Evolutionary conservation across 2,797 vertebrate species (phyloP), one percentile per base, ranked within the genome.

Genomic region (Margarornis squamiger): DNA sequence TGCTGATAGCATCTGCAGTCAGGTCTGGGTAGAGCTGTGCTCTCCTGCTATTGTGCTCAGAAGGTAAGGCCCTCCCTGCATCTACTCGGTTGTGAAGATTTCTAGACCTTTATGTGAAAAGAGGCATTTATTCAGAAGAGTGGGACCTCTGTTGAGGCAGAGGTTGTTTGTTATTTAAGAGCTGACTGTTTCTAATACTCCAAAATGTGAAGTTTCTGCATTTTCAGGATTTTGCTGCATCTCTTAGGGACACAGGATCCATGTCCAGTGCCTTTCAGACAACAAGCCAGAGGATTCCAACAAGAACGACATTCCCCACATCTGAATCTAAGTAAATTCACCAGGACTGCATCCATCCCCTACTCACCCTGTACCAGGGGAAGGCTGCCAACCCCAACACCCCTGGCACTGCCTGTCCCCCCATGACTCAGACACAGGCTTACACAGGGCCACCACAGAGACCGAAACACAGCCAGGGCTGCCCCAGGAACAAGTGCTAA

Each of bases 1-100:
- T 82, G 84, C 90, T 94, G 92, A 97, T 94, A 97, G 84, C 49
- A 86, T 96, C 94, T 80, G 62, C 72, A 92, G 77, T 14, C 84
- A 86, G 68, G 67, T 89, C 90, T 29, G 52, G 43, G 39, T 71
- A 92, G 61, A 74, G 74, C 88, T 85, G 46, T 58, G 88, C 81
- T 87, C 94, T 79, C 88, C 93, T 75, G 75, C 71, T 77, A 67
- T 70, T 93, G 62, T 89, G 83, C 90, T 62, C 36, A 57, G 80
- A 96, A 88, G 91, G 90, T 92, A 76, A 94, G 66, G 83, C 41
- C 30, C 71, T 93, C 63, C n/a, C 74, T 80, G n/a, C 46, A 65
- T 36, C 77, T 27, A 65, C 48, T 45, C 0, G 0, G 48, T 4
- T 82, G n/a, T 32, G 27, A 74, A 32, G 22, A 86, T 41, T 74